These are phyloP conservation scores for Chitala chitala DNA, from an alignment of 2,113 vertebrate species.

Conservation along the genomic window DNA sequence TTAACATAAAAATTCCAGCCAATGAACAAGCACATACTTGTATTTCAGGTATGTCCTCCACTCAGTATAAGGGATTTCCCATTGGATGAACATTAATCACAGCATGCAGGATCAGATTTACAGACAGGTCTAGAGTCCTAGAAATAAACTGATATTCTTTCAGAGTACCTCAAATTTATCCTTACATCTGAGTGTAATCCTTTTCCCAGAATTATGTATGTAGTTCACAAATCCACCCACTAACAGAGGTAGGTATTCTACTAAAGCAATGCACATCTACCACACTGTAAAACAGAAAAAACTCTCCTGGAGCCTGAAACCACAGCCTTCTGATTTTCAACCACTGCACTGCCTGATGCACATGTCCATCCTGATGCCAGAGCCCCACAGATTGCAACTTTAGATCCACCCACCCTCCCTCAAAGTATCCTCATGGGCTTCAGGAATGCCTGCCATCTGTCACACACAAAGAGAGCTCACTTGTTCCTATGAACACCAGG, in stretches of 20 bases:
- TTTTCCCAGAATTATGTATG: neutral
- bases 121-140: too few relatives aligned
- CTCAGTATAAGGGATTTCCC: too few relatives aligned
- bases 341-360: neutral
- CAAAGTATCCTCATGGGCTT: neutral
- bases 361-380: too few relatives aligned
- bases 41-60: too few relatives aligned
- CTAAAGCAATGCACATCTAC: neutral
- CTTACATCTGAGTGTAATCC: too few relatives aligned
- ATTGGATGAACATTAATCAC: too few relatives aligned
- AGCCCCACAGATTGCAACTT: too few relatives aligned
- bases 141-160: neutral
- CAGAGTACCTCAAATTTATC: neutral
- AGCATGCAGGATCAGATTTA: too few relatives aligned
- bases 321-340: neutral
- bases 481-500: neutral
- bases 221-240: conserved; percentile 1
- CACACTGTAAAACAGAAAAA: neutral
- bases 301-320: neutral
- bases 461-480: neutral
- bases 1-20: too few relatives aligned
- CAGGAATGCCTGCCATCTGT: neutral
- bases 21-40: too few relatives aligned
- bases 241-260: neutral
- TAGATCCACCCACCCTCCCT: neutral